These are phyloP conservation scores for Carcharodon carcharias DNA, from an alignment of 2,797 vertebrate genomes.

Conservation along the genomic window DNA sequence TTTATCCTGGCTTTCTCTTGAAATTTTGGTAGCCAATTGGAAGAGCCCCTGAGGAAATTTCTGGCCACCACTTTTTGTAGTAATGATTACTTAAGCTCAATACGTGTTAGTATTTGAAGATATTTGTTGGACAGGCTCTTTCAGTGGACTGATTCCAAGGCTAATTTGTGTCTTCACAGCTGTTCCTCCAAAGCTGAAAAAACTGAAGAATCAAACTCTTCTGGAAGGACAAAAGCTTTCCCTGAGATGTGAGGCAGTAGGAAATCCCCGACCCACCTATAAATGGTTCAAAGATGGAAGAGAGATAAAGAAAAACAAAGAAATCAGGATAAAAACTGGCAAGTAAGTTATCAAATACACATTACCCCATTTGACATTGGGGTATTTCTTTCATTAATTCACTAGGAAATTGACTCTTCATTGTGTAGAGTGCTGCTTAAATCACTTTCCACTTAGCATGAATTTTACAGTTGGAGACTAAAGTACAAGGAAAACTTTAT, in stretches of 20 bases:
- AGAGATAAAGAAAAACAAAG: constrained; percentile 81
- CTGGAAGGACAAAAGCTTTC: constrained; percentile 75
- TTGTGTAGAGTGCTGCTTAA: not conserved
- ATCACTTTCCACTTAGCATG: not conserved
- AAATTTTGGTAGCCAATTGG: not conserved
- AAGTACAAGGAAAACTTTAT: not conserved
- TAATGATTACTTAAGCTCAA: not conserved
- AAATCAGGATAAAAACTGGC: constrained; percentile 75
- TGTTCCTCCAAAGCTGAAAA: constrained; percentile 81
- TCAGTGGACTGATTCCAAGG: not conserved
- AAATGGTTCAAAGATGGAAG: constrained; percentile 93
- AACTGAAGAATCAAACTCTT: constrained; percentile 75
- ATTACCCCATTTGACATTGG: not conserved
- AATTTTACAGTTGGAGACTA: not conserved
- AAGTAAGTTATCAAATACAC: constrained; percentile 63
- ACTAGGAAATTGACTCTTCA: not conserved
- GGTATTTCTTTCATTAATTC: not conserved
- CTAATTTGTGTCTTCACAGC: constrained; percentile 51
- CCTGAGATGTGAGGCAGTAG: constrained; percentile 85
- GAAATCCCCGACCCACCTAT: constrained; percentile 76
- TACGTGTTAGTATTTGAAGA: not conserved
- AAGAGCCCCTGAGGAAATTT: not conserved
- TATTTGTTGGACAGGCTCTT: not conserved
- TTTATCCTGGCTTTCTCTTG: not conserved
- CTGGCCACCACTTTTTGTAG: not conserved